These are phyloP conservation scores for Phrynocephalus versicolor DNA, from an alignment of 2,113 vertebrate species.

Conservation along the genomic window DNA sequence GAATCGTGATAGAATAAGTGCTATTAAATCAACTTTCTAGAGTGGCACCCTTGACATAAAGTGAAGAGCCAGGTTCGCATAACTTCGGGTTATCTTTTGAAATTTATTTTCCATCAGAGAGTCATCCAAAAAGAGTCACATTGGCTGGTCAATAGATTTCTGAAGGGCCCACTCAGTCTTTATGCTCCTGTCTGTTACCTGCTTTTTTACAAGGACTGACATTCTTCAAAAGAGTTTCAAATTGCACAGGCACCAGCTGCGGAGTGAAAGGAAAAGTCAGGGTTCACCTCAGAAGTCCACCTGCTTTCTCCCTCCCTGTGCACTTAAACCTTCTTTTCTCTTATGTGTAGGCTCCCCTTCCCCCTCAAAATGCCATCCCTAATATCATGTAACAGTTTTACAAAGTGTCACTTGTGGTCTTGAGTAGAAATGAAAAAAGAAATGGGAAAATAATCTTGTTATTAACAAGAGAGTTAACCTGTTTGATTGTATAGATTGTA, in stretches of 20 bases:
- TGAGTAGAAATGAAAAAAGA: not conserved
- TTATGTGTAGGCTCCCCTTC: not conserved
- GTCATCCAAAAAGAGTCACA: slow-evolving; percentile 1
- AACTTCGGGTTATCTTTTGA: not conserved
- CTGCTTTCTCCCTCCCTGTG: not conserved
- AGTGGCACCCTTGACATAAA: not conserved
- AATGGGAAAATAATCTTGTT: too few relatives aligned
- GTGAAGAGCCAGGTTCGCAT: not conserved
- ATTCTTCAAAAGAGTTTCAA: not conserved
- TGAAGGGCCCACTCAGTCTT: slow-evolving; percentile 2
- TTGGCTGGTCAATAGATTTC: slow-evolving; percentile 7
- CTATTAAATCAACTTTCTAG: not conserved
- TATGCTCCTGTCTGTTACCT: not conserved
- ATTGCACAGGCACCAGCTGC: not conserved
- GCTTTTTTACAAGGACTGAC: not conserved
- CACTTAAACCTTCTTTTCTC: not conserved
- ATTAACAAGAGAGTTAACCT: too few relatives aligned
- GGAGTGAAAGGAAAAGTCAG: not conserved
- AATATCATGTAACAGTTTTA: not conserved
- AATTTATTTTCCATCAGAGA: not conserved
- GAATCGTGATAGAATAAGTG: not conserved
- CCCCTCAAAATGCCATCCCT: not conserved
- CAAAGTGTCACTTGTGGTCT: not conserved
- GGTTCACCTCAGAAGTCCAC: not conserved
- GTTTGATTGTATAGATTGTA: too few relatives aligned